Evolutionary conservation across 2,113 vertebrate species (phyloP).

Genomic region (Sorex fumeus): DNA sequence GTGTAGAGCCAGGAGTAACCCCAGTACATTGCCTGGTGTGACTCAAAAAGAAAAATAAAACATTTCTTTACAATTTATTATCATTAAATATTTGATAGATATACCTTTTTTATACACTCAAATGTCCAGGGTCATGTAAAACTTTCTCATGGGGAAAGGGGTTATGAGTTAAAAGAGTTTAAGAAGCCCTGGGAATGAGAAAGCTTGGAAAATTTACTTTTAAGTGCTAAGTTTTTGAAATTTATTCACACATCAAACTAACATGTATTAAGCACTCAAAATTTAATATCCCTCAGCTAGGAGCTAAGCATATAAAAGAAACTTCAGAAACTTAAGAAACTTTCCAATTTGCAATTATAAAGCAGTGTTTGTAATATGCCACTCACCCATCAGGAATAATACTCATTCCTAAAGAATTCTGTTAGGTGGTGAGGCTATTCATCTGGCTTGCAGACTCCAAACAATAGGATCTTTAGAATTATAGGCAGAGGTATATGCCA

Average conservation of each 20-base stretch:
- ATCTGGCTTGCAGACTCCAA: not conserved
- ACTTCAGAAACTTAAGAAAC: constrained; percentile 48
- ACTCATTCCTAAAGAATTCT: constrained; percentile 3
- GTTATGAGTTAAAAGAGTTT: no score
- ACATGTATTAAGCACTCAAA: not conserved
- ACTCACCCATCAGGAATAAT: not conserved
- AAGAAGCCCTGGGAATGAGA: not conserved
- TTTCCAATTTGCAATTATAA: constrained; percentile 7
- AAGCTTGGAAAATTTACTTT: constrained; percentile 33
- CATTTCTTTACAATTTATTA: no score
- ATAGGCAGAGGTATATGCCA: not conserved
- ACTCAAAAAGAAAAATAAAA: no score
- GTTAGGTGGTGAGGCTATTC: not conserved
- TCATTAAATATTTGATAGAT: no score
- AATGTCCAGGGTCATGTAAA: no score
- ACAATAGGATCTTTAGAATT: not conserved
- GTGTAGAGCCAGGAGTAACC: no score
- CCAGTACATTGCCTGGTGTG: no score
- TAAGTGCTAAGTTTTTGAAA: not conserved
- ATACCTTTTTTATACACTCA: no score
- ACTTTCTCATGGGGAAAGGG: no score
- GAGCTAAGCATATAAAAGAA: not conserved
- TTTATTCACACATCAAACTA: not conserved
- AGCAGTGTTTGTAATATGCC: not conserved
- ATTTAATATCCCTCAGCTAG: not conserved